phyloP scores from a whole-genome alignment of 1,140 invertebrate species.

The Drosophila ambigua region DNA sequence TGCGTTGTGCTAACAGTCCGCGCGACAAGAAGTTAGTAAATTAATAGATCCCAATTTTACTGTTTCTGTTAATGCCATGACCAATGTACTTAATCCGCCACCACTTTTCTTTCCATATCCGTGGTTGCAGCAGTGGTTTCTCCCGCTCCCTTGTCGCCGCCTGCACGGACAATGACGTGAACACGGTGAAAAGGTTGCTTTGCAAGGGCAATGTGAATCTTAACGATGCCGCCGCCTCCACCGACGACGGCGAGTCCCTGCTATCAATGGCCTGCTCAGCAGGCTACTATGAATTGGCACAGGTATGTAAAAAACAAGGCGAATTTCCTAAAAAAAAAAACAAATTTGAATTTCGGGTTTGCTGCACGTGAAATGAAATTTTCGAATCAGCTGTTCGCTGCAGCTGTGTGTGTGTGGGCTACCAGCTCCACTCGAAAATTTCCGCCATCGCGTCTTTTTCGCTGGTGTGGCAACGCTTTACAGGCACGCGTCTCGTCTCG shows the following conservation, averaged over 20 bases:
- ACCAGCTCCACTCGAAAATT: not conserved
- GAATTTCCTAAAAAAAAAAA: not conserved
- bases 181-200: slow-evolving; percentile 93
- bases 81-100: not conserved
- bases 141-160: slow-evolving; percentile 85
- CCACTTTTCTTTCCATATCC: not conserved
- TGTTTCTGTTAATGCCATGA: too few relatives aligned
- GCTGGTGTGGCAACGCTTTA: slow-evolving; percentile 20
- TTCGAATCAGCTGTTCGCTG: slow-evolving; percentile 12
- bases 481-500: slow-evolving; percentile 9
- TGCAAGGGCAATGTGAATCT: slow-evolving; percentile 94
- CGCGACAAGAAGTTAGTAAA: slow-evolving; percentile 84
- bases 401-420: too few relatives aligned
- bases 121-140: slow-evolving; percentile 71
- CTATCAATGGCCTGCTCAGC: slow-evolving; percentile 96
- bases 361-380: slow-evolving; percentile 18
- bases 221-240: slow-evolving; percentile 94
- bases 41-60: not conserved
- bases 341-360: not conserved
- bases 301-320: slow-evolving; percentile 85
- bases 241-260: slow-evolving; percentile 96
- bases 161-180: slow-evolving; percentile 96
- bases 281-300: slow-evolving; percentile 96
- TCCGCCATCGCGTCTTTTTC: not conserved
- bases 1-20: slow-evolving; percentile 92